Base-by-base conservation (phyloP, 2,888 invertebrate genomes). In the Lasioglossum calceatum region DNA sequence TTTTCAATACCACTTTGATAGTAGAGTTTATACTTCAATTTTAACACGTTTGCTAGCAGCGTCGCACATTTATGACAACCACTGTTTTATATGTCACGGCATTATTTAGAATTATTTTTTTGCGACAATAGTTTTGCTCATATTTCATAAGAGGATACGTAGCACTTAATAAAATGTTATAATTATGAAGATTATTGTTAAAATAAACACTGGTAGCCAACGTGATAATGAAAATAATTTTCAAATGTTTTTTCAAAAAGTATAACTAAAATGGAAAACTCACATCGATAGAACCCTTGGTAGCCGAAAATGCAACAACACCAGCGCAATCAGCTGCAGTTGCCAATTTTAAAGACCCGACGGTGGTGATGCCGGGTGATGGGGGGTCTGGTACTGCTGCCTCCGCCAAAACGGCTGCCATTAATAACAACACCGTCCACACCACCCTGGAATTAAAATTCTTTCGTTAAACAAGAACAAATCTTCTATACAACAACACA, bases 251-350 rank as follows among this genome's bases (percentile, higher is more conserved):
- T 77, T 8, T 19, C 19, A 54, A 44, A 47, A 80, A 44, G 61
- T 27, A 0, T 2, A 74, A 71, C 47, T 36, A 36, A 5, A 14
- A 8, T 14, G 12, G 23, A 74, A 19, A 70, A 84, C 93, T 92
- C 80, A 95, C 95, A 75, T 88, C 89, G 72, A 88, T 89, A 19
- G 91, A 86, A 74, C 93, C 93, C 36, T 91, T 86, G 42, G 92
- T 93, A 16, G 95, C 95, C 73, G 95, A 95, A 91, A 95, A 95
- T 78, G 95, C 95, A 71, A 95, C 94, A 72, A 94, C 94, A 61
- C 95, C 95, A 70, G 94, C 93, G 85, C 95, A 95, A 88, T 95
- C 95, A 83, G 94, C 94, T 61, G 95, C 95, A 32, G 95, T 95
- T 44, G 94, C 95, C 84, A 95, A 93, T 92, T 95, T 95, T 61